Evolutionary conservation across 2,113 vertebrate species (phyloP).

Genomic region (Corydoras maculifer): DNA sequence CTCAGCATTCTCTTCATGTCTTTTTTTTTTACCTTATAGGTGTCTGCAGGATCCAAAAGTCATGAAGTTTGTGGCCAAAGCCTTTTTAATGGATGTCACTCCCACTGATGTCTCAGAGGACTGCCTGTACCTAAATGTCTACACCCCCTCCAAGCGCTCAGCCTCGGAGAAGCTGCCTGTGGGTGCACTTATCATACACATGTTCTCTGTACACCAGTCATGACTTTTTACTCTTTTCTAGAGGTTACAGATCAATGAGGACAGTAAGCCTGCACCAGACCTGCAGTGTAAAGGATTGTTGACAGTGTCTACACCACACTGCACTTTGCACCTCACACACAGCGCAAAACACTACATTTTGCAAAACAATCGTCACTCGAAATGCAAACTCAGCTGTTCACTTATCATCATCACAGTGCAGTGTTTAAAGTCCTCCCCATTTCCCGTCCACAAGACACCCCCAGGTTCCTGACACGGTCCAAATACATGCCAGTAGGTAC

Average conservation of each 20-base stretch:
- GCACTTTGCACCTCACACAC: constrained; percentile 5
- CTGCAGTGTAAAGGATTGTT: constrained; percentile 9
- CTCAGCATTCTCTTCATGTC: neutral
- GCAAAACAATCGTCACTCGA: neutral
- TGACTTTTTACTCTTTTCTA: neutral
- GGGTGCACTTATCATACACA: constrained; percentile 23
- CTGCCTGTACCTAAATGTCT: constrained; percentile 69
- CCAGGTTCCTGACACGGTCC: too few species aligned
- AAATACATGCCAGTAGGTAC: too few species aligned
- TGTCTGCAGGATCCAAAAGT: constrained; percentile 49
- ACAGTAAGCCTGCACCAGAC: neutral
- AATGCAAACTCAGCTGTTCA: neutral
- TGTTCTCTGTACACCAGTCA: neutral
- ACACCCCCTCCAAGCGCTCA: constrained; percentile 50
- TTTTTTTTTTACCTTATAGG: constrained; percentile 37
- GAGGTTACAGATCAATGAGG: neutral
- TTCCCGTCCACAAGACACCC: too few species aligned
- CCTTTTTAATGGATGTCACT: neutral
- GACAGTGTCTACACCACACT: constrained; percentile 10
- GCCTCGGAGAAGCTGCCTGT: constrained; percentile 54
- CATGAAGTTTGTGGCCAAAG: rapidly evolving
- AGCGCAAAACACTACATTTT: neutral
- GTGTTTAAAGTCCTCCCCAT: too few species aligned
- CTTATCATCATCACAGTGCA: neutral
- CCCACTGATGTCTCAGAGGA: constrained; percentile 60